Base-by-base conservation (phyloP, 1,140 invertebrate species). In the Dendrolimus punctatus region DNA sequence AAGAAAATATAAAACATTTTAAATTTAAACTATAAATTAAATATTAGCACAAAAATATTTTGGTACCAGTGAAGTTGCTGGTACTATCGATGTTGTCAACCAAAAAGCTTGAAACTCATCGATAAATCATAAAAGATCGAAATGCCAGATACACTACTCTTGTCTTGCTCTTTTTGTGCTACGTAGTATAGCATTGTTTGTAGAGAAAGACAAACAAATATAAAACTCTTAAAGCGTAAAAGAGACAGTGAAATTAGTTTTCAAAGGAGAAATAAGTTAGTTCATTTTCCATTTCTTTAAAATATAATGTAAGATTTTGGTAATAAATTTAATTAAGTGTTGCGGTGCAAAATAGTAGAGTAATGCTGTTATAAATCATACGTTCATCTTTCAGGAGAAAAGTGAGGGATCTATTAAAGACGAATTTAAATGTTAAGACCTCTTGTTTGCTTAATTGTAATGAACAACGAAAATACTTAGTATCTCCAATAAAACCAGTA, bases 151-250 rank as follows among this genome's bases (percentile, higher is more conserved):
- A 61, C 69, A 67, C 62, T 71, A 69, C 23, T 69, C 53, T 46
- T 49, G 48, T 58, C 60, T 67, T 77, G 60, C 70, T 77, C 73
- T 80, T 82, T 80, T 81, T 78, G 64, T 70, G 68, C 70, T 74
- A 73, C 71, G 72, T 71, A 73, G 71, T 79, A 73, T 71, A 64
- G 65, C 80, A 83, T 85, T 85, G 81, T 85, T 85, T 81, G 71
- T 68, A 56, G 71, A 82, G 57, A 81, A 60, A 66, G 81, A 81
- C 62, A 69, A 75, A 62, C 60, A 66, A 58, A 71, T 44, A 51
- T 37, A 39, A 49, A 10, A 40, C 51, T 54, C 36, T 4, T 41
- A 46, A 53, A 49, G 72, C 49, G 47, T 49, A 64, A 81, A 58
- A 67, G 73, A 66, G 74, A 80, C 42, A 66, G 55, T 59, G 51